These are phyloP conservation scores for Leiothrix lutea DNA, from an alignment of 2,113 vertebrate species.

Conservation along the genomic window DNA sequence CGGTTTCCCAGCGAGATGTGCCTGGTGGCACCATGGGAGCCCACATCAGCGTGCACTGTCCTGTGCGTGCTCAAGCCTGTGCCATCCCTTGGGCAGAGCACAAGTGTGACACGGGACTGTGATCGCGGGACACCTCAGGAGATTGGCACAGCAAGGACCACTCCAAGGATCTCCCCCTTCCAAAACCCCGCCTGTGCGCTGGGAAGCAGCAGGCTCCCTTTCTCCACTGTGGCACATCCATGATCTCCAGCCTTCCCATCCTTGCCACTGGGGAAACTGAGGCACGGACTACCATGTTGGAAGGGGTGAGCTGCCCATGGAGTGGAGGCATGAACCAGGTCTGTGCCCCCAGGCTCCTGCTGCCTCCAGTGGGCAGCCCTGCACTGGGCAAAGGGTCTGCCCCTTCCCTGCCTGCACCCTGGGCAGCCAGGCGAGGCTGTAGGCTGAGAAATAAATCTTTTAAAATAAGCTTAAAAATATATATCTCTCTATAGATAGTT, in stretches of 20 bases:
- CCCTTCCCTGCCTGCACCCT: neutral
- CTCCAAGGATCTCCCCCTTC: neutral
- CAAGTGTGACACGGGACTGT: neutral
- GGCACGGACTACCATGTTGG: fast-evolving
- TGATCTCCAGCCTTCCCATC: neutral
- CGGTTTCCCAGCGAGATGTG: neutral
- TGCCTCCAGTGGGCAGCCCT: neutral
- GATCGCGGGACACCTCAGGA: neutral
- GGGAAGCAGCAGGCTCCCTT: neutral
- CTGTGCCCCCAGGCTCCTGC: neutral
- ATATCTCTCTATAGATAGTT: slow-evolving; percentile 72
- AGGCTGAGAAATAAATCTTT: slow-evolving; percentile 66
- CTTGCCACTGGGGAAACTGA: neutral
- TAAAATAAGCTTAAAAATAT: slow-evolving; percentile 72
- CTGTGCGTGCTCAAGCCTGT: neutral
- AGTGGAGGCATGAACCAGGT: neutral
- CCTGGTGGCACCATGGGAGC: neutral
- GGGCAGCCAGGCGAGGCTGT: neutral
- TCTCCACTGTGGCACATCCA: neutral
- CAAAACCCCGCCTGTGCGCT: neutral
- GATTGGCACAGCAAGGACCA: neutral
- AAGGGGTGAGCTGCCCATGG: neutral
- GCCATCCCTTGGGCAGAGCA: neutral
- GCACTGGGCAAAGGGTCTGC: neutral
- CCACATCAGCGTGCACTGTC: neutral